Evolutionary conservation across 1,140 invertebrate genomes (phyloP), one percentile per base, ranked within the genome.

Genomic region (Cydia amplana): DNA sequence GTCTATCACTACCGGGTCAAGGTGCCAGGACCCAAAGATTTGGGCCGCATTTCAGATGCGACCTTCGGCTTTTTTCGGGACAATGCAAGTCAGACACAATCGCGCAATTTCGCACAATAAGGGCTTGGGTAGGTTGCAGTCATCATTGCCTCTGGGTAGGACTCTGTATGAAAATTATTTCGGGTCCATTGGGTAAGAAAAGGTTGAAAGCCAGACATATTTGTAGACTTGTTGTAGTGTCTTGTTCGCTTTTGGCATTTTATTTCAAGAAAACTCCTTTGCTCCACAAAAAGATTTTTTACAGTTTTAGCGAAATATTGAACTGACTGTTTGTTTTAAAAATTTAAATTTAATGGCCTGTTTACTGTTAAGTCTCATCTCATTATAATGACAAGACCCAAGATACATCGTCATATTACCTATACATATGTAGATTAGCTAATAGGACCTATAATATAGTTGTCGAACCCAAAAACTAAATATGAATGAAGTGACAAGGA

Each of bases 1-100:
- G 73, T 74, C 74, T 74, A 80, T 75, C 75, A 77, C 75, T 70
- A 70, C 65, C 75, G 73, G 85, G 85, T 86, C 85, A 85, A 85
- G 85, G 85, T 65, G 64, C 43, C 77, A 51, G 55, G 73, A 65
- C 72, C 76, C 77, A 79, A 73, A 73, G 77, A 74, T 79, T 75
- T 76, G 74, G 77, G 78, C 40, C 76, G 67, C 64, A 76, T 77
- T 76, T 76, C 55, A 9, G 65, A 70, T 70, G 65, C 65, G 75
- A 16, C 72, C 77, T 75, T 74, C 46, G 67, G 28, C 55, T 51
- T 36, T 76, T 80, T 77, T 72, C 51, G 40, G 60, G 72, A 75
- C 23, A 75, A 70, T 77, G 40, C 65, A 49, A 51, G 40, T 28
- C n/a, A 23, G 43, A 23, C 40, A 49, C 72, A 55, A 55, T 73